Evolutionary conservation across 2,888 invertebrate genomes (phyloP), one percentile per base, ranked within the genome.

Genomic region (Meteorus cinctellus): DNA sequence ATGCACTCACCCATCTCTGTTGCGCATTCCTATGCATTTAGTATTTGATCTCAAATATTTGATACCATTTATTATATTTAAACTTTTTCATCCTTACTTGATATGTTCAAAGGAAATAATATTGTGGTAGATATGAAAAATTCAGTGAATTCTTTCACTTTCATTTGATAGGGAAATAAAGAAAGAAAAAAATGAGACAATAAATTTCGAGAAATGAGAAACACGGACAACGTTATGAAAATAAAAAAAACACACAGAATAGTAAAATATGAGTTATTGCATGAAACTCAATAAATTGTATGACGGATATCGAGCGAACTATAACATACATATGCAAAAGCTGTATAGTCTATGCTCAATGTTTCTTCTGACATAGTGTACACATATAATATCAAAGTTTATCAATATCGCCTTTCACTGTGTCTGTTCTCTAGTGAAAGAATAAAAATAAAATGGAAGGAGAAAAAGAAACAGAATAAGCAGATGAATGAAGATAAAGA

Each of bases 321-420:
- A 10, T n/a, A 19, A 8, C 19, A 55, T 48, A 55, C 19, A 55
- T 6, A 8, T 55, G n/a, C 4, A 55, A n/a, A 48, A 48, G n/a
- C 14, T 48, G n/a, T 48, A 48, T 5, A 48, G 48, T 48, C n/a
- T 48, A 5, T 48, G 48, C 48, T n/a, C 41, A 41, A 12, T 41
- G 41, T 41, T 10, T 48, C 48, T 48, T 16, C n/a, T 16, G n/a
- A 48, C 4, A n/a, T 16, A n/a, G n/a, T 48, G 48, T n/a, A n/a
- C 48, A n/a, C n/a, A 48, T n/a, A 16, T n/a, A 48, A 16, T 19
- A 55, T 55, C 24, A 55, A 24, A 55, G 55, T 55, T 55, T 55
- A 55, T 55, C 55, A n/a, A 55, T 19, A 55, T 55, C 10, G 55
- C 55, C 55, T 55, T 55, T 55, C 55, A 55, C 55, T 55, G 24